Conservation (phyloP, 2,113 vertebrate genomes). For the Heterochromis multidens region DNA sequence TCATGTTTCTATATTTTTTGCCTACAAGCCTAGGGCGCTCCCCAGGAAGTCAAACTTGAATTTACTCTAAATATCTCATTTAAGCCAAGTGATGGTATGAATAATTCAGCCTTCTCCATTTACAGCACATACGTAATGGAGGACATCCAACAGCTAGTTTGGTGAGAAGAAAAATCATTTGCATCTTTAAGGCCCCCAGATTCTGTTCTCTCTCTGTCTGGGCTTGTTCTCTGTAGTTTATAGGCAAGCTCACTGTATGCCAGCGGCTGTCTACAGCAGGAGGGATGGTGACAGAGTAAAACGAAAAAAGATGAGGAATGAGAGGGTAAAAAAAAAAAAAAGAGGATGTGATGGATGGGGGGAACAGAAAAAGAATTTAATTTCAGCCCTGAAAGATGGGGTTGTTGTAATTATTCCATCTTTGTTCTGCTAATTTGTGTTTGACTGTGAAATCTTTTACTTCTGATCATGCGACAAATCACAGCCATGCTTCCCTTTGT, state of each 20-base stretch:
- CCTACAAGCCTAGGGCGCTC: neutral
- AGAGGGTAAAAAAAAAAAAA: neutral
- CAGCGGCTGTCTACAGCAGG: neutral
- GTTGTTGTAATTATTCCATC: neutral
- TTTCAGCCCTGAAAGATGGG: neutral
- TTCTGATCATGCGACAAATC: neutral
- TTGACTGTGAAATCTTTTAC: conserved; percentile 7
- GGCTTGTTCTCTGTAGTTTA: conserved; percentile 20
- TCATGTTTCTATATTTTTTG: neutral
- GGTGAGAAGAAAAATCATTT: conserved; percentile 35
- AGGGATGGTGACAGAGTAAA: neutral
- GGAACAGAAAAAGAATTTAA: neutral
- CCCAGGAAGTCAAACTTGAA: conserved; percentile 31
- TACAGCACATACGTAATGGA: conserved; percentile 18
- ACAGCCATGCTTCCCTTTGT: neutral
- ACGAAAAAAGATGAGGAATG: neutral
- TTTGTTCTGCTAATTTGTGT: conserved; percentile 15
- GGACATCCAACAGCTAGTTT: conserved; percentile 36
- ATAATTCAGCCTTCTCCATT: conserved; percentile 62
- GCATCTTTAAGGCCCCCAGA: conserved; percentile 1
- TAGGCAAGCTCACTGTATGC: neutral
- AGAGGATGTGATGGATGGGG: neutral
- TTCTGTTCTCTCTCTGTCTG: neutral
- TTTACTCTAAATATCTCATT: conserved; percentile 59
- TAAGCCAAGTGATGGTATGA: conserved; percentile 54